Evolutionary conservation across 1,140 invertebrate species (phyloP).

Genomic region (Coptotermes formosanus): DNA sequence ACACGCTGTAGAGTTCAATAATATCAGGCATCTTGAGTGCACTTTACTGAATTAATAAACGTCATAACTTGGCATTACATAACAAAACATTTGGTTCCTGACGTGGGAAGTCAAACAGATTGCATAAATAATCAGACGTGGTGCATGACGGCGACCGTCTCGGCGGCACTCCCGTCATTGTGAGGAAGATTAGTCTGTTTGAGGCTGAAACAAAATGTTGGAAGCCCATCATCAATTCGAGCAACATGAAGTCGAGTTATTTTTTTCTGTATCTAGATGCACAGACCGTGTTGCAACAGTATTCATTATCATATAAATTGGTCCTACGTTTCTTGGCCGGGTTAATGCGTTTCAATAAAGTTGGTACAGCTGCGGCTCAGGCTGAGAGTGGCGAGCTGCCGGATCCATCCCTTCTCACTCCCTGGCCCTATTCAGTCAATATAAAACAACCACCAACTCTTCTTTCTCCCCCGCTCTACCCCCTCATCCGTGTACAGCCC

Average conservation of each 20-base stretch:
- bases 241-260: slow-evolving; percentile 2
- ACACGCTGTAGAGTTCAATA: too few relatives aligned
- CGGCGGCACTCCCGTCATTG: not conserved
- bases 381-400: not conserved
- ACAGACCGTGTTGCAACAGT: slow-evolving; percentile 17
- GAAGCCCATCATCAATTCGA: not conserved
- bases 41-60: not conserved
- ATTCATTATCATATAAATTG: slow-evolving; percentile 32
- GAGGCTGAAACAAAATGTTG: not conserved
- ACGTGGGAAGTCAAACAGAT: not conserved
- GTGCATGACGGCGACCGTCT: not conserved
- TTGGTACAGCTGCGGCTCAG: slow-evolving; percentile 8
- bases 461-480: not conserved
- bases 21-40: too few relatives aligned
- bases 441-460: slow-evolving; percentile 17
- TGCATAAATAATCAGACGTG: not conserved
- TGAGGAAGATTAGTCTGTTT: slow-evolving; percentile 6
- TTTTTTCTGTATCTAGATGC: slow-evolving; percentile 14
- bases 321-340: slow-evolving; percentile 13
- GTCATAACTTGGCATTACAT: not conserved
- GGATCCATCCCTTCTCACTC: not conserved
- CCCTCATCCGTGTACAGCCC: too few relatives aligned
- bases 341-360: slow-evolving; percentile 19
- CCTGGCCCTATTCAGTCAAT: not conserved
- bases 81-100: not conserved